Evolutionary conservation across 1,140 invertebrate genomes (phyloP).

Genomic region (Hypothenemus hampei): DNA sequence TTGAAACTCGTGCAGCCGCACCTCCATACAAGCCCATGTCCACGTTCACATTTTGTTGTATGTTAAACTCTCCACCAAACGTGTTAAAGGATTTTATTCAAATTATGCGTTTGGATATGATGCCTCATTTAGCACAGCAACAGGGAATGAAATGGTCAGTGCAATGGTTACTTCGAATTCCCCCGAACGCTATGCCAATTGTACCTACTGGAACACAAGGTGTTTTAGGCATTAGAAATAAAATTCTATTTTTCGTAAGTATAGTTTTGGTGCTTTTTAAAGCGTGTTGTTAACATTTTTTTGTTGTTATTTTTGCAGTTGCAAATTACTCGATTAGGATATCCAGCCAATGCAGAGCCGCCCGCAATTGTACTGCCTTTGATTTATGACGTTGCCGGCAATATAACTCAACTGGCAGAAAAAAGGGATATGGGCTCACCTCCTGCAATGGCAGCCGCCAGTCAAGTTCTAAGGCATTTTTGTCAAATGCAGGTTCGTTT

Average conservation of each 20-base stretch:
- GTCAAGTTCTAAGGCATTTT: conserved; percentile 61
- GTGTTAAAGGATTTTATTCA: conserved; percentile 89
- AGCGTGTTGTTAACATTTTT: conserved; percentile 1
- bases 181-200: conserved; percentile 77
- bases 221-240: conserved; percentile 74
- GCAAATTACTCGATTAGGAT: conserved; percentile 73
- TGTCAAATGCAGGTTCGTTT: conserved; percentile 50
- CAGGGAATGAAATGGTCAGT: conserved; percentile 70
- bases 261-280: too few relatives aligned
- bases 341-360: conserved; percentile 62
- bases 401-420: conserved; percentile 81
- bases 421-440: conserved; percentile 59
- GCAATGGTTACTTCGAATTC: conserved; percentile 85
- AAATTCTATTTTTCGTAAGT: conserved; percentile 87
- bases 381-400: conserved; percentile 81
- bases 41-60: conserved; percentile 73
- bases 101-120: conserved; percentile 78
- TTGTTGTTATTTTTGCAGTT: conserved; percentile 53
- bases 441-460: conserved; percentile 59
- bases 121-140: conserved; percentile 59
- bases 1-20: conserved; percentile 79
- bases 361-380: conserved; percentile 79
- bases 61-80: conserved; percentile 74
- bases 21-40: conserved; percentile 87
- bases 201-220: conserved; percentile 80